Base-by-base conservation (phyloP, 1,140 invertebrate genomes). In the Ips typographus region DNA sequence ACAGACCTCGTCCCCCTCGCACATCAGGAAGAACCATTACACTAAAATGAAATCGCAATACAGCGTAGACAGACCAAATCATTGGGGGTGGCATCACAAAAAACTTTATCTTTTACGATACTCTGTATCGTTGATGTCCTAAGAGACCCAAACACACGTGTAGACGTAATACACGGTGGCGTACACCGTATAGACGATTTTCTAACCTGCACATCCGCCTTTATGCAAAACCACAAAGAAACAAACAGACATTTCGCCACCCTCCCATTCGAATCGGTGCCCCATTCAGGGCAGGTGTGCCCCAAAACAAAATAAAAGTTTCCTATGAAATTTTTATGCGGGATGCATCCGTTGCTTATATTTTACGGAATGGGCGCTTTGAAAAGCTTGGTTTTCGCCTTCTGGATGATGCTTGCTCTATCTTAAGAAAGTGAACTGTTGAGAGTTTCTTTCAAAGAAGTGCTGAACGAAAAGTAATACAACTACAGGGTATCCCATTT, bases 311-410 rank as follows among this genome's bases (percentile, higher is more conserved):
- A 59, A 47, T 43, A 43, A 68, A 56, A 60, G 60, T 52, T 68
- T 43, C 39, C 43, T 68, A 68, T 68, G 65, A 68, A 59, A 68
- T 68, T 68, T 65, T 68, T 68, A 68, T 68, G 44, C 53, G 44
- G 40, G 40, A 36, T 68, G 65, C 65, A 68, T 68, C 58, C 57
- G 65, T 52, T 53, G 49, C 40, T 59, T 66, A 58, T 61, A 52
- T 60, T 60, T 59, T 40, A 58, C 42, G 38, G 41, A 68, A 49
- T 22, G 37, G 58, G 44, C 39, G 47, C 39, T 68, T 68, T 52
- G 47, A 40, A 52, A 59, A 59, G 22, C 22, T 22, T 22, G 22
- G 43, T 44, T 44, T 44, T 44, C 43, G 8, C 4, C 43, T 44
- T 44, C 4, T 44, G 43, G 4, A 44, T 5, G 43, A 0, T 5